Evolutionary conservation across 2,113 vertebrate genomes (phyloP), one percentile per base, ranked within the genome.

Genomic region (Glaucidium brasilianum): DNA sequence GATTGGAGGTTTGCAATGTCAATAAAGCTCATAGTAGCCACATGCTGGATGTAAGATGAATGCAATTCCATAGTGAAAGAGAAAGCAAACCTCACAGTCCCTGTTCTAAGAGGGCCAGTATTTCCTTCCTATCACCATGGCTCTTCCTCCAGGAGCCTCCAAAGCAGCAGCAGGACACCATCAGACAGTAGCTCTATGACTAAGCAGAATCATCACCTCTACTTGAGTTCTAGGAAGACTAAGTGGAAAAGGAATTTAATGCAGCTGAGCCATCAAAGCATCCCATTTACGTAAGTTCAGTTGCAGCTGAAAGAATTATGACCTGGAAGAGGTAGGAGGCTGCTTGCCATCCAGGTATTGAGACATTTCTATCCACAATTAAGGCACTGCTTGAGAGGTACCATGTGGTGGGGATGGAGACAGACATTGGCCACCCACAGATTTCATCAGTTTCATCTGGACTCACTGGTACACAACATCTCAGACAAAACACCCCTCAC

Each of bases 171-270:
- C 5, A 62, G 73, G n/a, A 76, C 22, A 15, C 20, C 12, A 53
- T 22, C 1, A 5, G 69, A 15, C 15, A 56, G 34, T 2, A 74
- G 17, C 6, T 52, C 30, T 55, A 2, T 10, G 32, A 23, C 67
- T 25, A 15, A 53, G 59, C n/a, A 63, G 73, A 67, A 64, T 39
- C 49, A 34, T 16, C 22, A n/a, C 35, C 15, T 60, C 17, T 12
- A 9, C 3, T 0, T 0, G 1, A 43, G 35, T 35, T 52, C 22
- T 22, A 52, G 30, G 35, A 76, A 50, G 19, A 30, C 11, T 14
- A 39, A 20, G 9, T 15, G 10, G 52, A 30, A 79, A 72, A 49
- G n/a, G 30, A 39, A 37, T 6, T 8, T n/a, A 30, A 12, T 14
- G 34, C 29, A 74, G 45, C 50, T 15, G 43, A 67, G 52, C 71